These are phyloP conservation scores for Hoplias malabaricus DNA, from an alignment of 2,113 vertebrate species.

Conservation along the genomic window DNA sequence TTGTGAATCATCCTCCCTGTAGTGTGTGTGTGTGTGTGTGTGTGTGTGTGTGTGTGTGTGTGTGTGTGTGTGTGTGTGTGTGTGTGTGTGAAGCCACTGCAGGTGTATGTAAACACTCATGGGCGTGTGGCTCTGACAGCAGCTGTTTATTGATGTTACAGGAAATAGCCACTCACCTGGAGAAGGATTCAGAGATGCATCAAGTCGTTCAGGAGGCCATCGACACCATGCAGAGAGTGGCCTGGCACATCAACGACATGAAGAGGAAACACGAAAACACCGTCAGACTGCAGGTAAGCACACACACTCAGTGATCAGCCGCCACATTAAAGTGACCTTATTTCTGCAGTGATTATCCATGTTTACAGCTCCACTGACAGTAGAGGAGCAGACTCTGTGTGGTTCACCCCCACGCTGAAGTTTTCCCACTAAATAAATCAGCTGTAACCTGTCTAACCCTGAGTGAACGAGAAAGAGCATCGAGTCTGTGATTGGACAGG, in stretches of 20 bases:
- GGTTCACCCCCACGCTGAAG: too few relatives aligned
- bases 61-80: slow-evolving; percentile 27
- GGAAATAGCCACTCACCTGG: slow-evolving; percentile 97
- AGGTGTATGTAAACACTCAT: too few relatives aligned
- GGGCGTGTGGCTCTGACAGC: background rate
- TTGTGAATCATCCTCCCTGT: background rate
- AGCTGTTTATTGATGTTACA: slow-evolving; percentile 55
- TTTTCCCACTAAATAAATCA: too few relatives aligned
- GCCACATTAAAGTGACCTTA: too few relatives aligned
- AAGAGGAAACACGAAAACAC: slow-evolving; percentile 97
- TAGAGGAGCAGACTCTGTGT: too few relatives aligned
- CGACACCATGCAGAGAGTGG: slow-evolving; percentile 97
- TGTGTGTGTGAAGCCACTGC: slow-evolving; percentile 32
- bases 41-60: slow-evolving; percentile 25
- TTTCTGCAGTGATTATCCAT: too few relatives aligned
- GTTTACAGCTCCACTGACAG: too few relatives aligned
- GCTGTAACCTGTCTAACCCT: too few relatives aligned
- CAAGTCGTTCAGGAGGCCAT: slow-evolving; percentile 96
- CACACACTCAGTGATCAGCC: background rate
- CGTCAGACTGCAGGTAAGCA: slow-evolving; percentile 85
- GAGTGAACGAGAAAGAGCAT: too few relatives aligned
- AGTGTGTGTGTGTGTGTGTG: slow-evolving; percentile 9
- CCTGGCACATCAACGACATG: slow-evolving; percentile 99
- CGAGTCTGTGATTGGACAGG: too few relatives aligned
- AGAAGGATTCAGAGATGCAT: slow-evolving; percentile 92